Evolutionary conservation across 2,797 vertebrate species (phyloP).

Genomic region (Antrozous pallidus): DNA sequence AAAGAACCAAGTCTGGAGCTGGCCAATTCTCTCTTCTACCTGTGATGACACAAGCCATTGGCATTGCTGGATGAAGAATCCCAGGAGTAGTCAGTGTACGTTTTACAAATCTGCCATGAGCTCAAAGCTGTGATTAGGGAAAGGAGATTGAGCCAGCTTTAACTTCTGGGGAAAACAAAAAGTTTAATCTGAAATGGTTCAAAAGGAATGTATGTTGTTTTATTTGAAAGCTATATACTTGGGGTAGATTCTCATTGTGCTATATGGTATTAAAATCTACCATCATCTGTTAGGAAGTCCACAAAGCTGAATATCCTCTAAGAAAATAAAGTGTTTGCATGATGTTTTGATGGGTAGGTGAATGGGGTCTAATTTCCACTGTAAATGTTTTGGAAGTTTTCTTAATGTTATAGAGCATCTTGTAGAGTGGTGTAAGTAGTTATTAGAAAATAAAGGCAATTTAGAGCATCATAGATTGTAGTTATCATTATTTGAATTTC

Average conservation of each 20-base stretch:
- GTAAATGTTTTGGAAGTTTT: neutral
- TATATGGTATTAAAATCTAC: neutral
- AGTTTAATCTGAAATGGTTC: neutral
- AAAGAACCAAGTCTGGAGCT: constrained; percentile 72
- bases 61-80: accelerated
- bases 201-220: neutral
- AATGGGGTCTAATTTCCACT: neutral
- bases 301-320: neutral
- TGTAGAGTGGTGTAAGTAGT: constrained; percentile 43
- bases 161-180: neutral
- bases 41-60: constrained; percentile 30
- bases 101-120: neutral
- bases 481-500: constrained; percentile 1
- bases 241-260: neutral
- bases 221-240: neutral
- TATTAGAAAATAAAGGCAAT: constrained; percentile 63
- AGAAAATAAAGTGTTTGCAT: neutral
- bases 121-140: neutral
- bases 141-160: neutral
- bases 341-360: neutral
- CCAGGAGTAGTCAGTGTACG: neutral
- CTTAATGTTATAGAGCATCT: neutral
- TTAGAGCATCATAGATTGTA: neutral
- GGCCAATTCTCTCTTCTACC: constrained; percentile 72
- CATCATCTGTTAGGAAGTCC: neutral